These are phyloP conservation scores for Ridgeia piscesae DNA, from an alignment of 1,140 invertebrate species.

Conservation along the genomic window DNA sequence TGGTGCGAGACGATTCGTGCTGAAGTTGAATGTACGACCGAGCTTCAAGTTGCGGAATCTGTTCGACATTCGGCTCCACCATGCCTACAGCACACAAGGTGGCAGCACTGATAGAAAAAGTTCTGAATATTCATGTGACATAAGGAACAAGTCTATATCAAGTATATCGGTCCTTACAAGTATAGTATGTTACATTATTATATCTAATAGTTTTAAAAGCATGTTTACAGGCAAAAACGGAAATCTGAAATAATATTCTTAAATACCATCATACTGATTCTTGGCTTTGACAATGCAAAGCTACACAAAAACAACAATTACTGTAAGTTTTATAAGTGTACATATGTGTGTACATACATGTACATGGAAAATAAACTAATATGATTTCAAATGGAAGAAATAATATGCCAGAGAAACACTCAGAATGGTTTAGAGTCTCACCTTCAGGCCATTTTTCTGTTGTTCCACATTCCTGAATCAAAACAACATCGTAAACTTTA, in stretches of 20 bases:
- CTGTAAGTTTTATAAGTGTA: not conserved
- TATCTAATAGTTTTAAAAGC: not conserved
- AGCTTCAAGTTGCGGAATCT: constrained; percentile 53
- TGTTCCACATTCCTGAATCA: not conserved
- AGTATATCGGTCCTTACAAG: not conserved
- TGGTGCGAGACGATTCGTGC: constrained; percentile 35
- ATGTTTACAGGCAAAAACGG: not conserved
- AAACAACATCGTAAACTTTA: not conserved
- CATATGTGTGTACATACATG: too few relatives aligned
- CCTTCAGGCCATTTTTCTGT: not conserved
- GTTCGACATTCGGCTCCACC: constrained; percentile 56
- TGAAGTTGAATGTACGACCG: constrained; percentile 48
- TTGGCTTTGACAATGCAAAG: not conserved
- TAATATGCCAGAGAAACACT: not conserved
- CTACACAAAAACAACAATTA: not conserved
- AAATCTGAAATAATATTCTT: not conserved
- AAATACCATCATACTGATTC: not conserved
- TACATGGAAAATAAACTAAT: too few relatives aligned
- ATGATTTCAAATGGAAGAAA: too few relatives aligned
- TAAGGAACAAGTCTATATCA: not conserved
- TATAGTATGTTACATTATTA: not conserved
- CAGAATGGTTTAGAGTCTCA: not conserved
- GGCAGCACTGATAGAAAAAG: not conserved
- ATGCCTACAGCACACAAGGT: constrained; percentile 38
- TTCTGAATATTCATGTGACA: not conserved